Evolutionary conservation across 2,888 invertebrate species (phyloP).

Genomic region (Athalia cordata): DNA sequence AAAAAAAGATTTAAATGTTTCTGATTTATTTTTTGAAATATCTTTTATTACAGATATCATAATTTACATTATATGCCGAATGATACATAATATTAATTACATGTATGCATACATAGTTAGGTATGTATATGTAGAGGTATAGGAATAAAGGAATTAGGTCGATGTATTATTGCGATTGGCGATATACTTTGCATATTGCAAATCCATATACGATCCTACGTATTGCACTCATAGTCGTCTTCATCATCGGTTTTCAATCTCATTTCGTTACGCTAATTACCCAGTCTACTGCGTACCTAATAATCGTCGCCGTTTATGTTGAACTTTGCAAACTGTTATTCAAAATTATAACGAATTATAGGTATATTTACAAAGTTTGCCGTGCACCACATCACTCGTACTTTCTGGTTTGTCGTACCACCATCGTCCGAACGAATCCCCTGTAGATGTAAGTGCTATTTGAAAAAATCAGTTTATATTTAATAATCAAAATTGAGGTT

Average conservation of each 20-base stretch:
- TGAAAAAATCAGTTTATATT: constrained; percentile 9
- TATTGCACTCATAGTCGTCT: too few species aligned
- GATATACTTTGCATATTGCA: too few species aligned
- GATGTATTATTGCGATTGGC: too few species aligned
- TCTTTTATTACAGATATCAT: constrained; percentile 9
- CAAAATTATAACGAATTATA: background rate
- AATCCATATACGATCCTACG: too few species aligned
- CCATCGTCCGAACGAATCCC: background rate
- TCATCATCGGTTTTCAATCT: too few species aligned
- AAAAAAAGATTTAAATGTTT: too few species aligned
- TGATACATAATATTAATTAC: constrained; percentile 17
- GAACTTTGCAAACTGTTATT: constrained; percentile 19
- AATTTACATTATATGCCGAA: constrained; percentile 4
- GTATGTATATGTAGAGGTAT: background rate
- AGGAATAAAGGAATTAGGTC: background rate
- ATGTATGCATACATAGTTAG: background rate
- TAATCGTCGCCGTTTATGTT: background rate
- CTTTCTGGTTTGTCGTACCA: too few species aligned
- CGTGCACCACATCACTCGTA: too few species aligned
- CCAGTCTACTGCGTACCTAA: too few species aligned
- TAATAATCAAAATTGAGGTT: background rate
- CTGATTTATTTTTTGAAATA: too few species aligned
- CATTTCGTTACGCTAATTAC: too few species aligned
- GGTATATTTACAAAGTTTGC: constrained; percentile 37
- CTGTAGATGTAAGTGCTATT: constrained; percentile 1